Evolutionary conservation across 1,140 invertebrate species (phyloP).

Genomic region (Meloidogyne hapla): DNA sequence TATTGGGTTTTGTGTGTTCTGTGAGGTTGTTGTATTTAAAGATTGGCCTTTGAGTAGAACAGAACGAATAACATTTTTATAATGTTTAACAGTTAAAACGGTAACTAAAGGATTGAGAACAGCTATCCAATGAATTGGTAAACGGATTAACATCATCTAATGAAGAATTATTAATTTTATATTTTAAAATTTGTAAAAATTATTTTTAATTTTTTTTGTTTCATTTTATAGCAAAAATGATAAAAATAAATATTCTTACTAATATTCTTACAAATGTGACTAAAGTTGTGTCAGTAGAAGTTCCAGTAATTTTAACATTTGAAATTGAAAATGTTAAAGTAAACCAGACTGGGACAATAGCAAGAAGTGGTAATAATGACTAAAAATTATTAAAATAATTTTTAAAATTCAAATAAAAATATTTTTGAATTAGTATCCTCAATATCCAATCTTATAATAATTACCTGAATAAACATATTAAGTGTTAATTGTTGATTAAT

Average conservation of each 20-base stretch:
- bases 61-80: background rate
- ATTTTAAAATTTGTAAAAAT: too few species aligned
- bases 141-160: background rate
- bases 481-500: background rate
- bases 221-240: too few species aligned
- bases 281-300: too few species aligned
- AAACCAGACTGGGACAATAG: background rate
- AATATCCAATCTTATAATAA: background rate
- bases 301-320: background rate
- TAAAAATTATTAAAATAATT: background rate
- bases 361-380: background rate
- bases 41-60: background rate
- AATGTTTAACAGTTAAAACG: conserved; percentile 13
- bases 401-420: background rate
- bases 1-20: too few species aligned
- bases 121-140: conserved; percentile 6
- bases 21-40: background rate
- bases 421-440: background rate
- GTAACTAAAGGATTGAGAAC: conserved; percentile 7
- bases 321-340: background rate
- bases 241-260: too few species aligned
- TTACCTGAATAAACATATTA: background rate
- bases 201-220: too few species aligned
- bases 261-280: too few species aligned
- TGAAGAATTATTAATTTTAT: too few species aligned